phyloP scores from a whole-genome alignment of 2,888 invertebrate species.

The Clanis bilineata region DNA sequence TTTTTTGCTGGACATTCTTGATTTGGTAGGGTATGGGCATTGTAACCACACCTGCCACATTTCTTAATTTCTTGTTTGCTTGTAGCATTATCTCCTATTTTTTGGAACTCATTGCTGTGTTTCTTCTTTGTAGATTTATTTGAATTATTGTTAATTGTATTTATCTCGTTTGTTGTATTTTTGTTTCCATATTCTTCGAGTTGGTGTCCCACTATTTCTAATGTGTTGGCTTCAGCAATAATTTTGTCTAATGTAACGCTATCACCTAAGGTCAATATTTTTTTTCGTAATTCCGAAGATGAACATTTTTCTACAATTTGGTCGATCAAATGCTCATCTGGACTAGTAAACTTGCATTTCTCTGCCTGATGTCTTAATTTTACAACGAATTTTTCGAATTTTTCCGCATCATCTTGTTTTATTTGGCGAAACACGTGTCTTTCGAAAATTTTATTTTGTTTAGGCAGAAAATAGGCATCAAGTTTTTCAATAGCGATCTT shows the following conservation, averaged over 20 bases:
- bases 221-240: not conserved
- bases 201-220: not conserved
- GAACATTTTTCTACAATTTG: not conserved
- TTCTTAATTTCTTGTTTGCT: not conserved
- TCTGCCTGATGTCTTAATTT: not conserved
- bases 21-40: not conserved
- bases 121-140: not conserved
- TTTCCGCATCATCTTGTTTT: not conserved
- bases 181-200: not conserved
- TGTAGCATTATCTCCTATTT: too few species aligned
- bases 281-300: not conserved
- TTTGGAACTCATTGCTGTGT: not conserved
- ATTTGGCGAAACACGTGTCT: not conserved
- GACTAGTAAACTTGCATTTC: not conserved
- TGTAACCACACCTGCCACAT: not conserved
- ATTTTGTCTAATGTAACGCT: not conserved
- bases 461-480: not conserved
- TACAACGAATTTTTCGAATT: not conserved
- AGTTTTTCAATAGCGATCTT: not conserved
- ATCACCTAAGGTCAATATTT: not conserved
- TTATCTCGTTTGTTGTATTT: too few species aligned
- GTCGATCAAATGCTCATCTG: not conserved
- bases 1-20: not conserved
- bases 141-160: not conserved
- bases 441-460: not conserved